A percentile compares a stretch with the other conserved stretches of the same genome.
These are phyloP conservation scores for Dendroctonus valens DNA, from an alignment of 1,140 invertebrate genomes.

Conservation along the genomic window DNA sequence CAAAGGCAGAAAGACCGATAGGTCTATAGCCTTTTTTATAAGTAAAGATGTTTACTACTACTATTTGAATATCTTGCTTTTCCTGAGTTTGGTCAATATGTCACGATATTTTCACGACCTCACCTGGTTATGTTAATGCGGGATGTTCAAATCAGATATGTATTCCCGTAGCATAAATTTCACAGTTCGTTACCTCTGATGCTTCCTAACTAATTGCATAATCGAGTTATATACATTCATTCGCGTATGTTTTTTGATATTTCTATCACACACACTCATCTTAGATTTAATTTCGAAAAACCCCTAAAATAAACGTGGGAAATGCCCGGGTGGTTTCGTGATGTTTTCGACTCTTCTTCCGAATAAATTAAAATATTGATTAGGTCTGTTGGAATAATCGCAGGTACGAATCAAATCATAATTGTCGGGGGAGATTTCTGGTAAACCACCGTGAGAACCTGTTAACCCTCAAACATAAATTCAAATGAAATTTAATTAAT, in stretches of 20 bases:
- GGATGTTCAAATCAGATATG: constrained; percentile 27
- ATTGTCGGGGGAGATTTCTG: constrained; percentile 34
- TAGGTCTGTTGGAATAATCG: constrained; percentile 35
- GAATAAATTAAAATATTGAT: constrained; percentile 38
- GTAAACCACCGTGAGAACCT: constrained; percentile 35
- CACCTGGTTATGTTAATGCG: constrained; percentile 7
- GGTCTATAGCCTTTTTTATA: too few relatives aligned
- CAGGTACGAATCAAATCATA: constrained; percentile 36
- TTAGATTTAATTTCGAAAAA: constrained; percentile 28
- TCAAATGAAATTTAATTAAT: constrained; percentile 38
- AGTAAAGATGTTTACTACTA: too few relatives aligned
- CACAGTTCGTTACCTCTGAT: constrained; percentile 26
- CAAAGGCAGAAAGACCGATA: too few relatives aligned
- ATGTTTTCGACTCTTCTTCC: constrained; percentile 30
- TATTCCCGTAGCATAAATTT: constrained; percentile 30
- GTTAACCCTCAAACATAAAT: constrained; percentile 35
- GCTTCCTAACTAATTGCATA: constrained; percentile 30
- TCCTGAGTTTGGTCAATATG: too few relatives aligned
- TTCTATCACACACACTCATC: constrained; percentile 27
- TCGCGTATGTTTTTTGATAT: constrained; percentile 17
- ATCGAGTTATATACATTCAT: constrained; percentile 19
- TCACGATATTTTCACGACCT: too few relatives aligned
- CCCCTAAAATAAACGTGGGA: constrained; percentile 30
- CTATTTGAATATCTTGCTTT: too few relatives aligned
- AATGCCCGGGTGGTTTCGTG: constrained; percentile 26